These are phyloP conservation scores for Neoitamus cyanurus DNA, from an alignment of 2,888 invertebrate genomes.

Conservation along the genomic window DNA sequence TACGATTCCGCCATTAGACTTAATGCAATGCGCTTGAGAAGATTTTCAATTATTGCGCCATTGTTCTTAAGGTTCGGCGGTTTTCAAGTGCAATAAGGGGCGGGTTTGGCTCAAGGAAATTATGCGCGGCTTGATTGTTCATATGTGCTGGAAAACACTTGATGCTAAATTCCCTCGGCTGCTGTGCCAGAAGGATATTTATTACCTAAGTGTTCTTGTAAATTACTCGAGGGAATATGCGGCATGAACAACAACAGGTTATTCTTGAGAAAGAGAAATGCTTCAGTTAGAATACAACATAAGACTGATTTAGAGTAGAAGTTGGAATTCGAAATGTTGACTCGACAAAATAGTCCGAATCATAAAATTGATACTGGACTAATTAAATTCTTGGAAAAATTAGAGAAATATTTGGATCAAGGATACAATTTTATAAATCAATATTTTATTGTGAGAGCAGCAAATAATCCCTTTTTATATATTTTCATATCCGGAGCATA, in stretches of 20 bases:
- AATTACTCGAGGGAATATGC: neutral
- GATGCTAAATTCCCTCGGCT: neutral
- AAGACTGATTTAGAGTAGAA: neutral
- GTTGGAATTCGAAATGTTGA: too few species aligned
- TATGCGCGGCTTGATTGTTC: neutral
- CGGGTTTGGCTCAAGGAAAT: neutral
- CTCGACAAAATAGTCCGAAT: too few species aligned
- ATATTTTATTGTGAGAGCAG: too few species aligned
- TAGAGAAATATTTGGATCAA: too few species aligned
- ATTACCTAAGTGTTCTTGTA: neutral
- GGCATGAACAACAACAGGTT: neutral
- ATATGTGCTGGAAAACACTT: neutral
- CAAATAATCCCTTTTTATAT: too few species aligned
- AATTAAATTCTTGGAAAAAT: too few species aligned
- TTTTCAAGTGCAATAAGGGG: neutral
- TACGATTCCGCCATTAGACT: neutral
- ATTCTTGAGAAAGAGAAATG: neutral
- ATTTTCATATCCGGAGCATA: too few species aligned
- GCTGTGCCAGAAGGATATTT: slow-evolving; percentile 5
- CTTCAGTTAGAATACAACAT: neutral
- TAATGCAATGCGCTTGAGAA: slow-evolving; percentile 14
- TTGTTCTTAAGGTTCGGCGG: slow-evolving; percentile 30
- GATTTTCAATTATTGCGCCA: slow-evolving; percentile 40
- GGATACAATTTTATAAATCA: too few species aligned
- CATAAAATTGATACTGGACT: too few species aligned